A percentile compares a stretch with the other conserved stretches of the same genome.
phyloP scores from a whole-genome alignment of 2,888 invertebrate species.

The Lapara coniferarum region DNA sequence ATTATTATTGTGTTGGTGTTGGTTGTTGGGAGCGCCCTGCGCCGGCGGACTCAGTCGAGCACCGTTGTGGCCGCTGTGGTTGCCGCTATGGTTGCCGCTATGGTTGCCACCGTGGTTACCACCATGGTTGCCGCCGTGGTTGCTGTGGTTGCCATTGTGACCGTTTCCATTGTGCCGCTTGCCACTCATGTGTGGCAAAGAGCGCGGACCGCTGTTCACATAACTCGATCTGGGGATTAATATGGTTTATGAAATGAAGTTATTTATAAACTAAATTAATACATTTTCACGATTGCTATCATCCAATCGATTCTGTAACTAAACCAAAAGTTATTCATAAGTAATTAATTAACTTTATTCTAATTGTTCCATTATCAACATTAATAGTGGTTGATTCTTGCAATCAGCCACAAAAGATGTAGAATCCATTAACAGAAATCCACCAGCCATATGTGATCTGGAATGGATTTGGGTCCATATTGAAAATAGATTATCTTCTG shows the following conservation, averaged over 20 bases:
- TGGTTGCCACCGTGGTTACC: slow-evolving; percentile 52
- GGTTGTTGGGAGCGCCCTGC: slow-evolving; percentile 50
- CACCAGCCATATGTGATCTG: no score
- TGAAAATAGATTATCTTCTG: no score
- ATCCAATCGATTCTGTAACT: no score
- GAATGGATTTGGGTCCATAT: no score
- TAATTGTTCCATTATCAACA: no score
- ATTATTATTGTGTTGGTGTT: slow-evolving; percentile 42
- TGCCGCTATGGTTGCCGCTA: slow-evolving; percentile 34
- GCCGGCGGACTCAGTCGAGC: slow-evolving; percentile 73
- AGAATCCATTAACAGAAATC: no score
- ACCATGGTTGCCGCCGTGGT: slow-evolving; percentile 45
- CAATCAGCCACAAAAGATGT: no score
- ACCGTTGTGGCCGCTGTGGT: slow-evolving; percentile 44
- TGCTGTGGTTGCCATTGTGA: slow-evolving; percentile 53
- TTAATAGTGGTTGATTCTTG: no score
- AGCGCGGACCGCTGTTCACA: slow-evolving; percentile 73
- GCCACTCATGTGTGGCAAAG: slow-evolving; percentile 73
- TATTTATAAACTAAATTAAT: background rate
- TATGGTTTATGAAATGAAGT: background rate
- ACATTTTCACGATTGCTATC: no score
- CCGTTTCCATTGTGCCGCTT: slow-evolving; percentile 50
- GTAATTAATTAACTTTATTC: no score
- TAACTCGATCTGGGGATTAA: slow-evolving; percentile 63
- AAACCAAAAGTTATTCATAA: no score